Evolutionary conservation across 2,888 invertebrate genomes (phyloP), one percentile per base, ranked within the genome.

Genomic region (Tinea trinotella): DNA sequence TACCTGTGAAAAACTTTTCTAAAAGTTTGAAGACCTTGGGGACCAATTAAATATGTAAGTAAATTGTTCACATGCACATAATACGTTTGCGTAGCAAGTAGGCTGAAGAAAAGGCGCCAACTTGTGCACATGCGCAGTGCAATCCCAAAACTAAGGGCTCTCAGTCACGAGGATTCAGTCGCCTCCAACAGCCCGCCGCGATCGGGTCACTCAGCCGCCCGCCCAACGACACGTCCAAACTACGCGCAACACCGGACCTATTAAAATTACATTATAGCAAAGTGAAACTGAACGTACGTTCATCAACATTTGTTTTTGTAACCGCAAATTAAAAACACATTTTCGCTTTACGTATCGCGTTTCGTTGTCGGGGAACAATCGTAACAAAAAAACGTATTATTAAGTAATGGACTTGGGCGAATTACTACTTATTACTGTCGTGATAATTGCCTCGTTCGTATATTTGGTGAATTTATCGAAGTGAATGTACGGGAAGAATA

Each of bases 91-190:
- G 68, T 68, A 65, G 65, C 62, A 66, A 70, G 70, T 70, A 67
- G 74, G 63, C 69, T 70, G 67, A 77, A 79, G 80, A 84, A 85
- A 85, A 75, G 81, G 84, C 84, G 84, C 79, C 75, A 84, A 84
- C 57, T 66, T 63, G 53, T 46, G 60, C 79, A 81, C 81, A 79
- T 78, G 81, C 78, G 80, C 60, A 54, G 35, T 56, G 17, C 17
- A 64, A 59, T 61, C 56, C 56, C 24, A 62, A 59, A 59, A 63
- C 60, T 60, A 61, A 64, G 68, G 63, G 65, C 62, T 62, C 62
- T 61, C 70, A 75, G 71, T 75, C 71, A 71, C 68, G 67, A 34
- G 46, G 24, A 24, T 52, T 55, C 52, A 52, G 55, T 52, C 17
- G 40, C 12, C 2, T n/a, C 12, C n/a, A 40, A 17, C 35, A 22